phyloP scores from a whole-genome alignment of 1,140 invertebrate species.

The Atopsyche davidsoni region DNA sequence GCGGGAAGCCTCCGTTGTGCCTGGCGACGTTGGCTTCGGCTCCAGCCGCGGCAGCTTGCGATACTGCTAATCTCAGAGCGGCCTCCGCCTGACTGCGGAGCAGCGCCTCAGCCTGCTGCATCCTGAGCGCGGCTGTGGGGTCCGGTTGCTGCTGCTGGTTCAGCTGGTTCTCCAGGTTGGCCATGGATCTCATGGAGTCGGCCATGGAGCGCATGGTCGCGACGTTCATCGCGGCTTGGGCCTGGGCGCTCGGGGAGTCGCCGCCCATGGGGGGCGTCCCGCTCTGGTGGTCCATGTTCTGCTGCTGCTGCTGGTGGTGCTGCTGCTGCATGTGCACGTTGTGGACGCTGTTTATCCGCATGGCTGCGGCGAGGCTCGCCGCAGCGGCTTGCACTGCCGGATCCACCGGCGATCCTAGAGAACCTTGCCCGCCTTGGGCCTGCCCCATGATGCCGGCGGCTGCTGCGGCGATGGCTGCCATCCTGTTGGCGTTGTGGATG shows the following conservation, averaged over 20 bases:
- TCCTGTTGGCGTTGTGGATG: slow-evolving; percentile 63
- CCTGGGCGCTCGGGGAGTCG: slow-evolving; percentile 36
- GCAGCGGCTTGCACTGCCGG: slow-evolving; percentile 63
- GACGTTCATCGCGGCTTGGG: slow-evolving; percentile 39
- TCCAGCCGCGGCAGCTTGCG: slow-evolving; percentile 47
- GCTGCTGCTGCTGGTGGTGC: slow-evolving; percentile 51
- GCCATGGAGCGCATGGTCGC: slow-evolving; percentile 34
- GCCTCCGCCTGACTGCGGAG: slow-evolving; percentile 77
- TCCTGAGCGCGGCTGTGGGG: slow-evolving; percentile 63
- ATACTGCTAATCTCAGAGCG: slow-evolving; percentile 70
- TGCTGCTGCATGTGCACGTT: slow-evolving; percentile 44
- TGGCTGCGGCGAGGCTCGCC: slow-evolving; percentile 71
- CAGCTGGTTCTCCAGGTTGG: slow-evolving; percentile 34
- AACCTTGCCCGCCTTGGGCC: slow-evolving; percentile 45
- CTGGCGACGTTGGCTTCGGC: slow-evolving; percentile 34
- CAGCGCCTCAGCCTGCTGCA: slow-evolving; percentile 73
- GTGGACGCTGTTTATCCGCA: slow-evolving; percentile 55
- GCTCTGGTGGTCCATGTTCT: slow-evolving; percentile 37
- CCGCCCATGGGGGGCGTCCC: slow-evolving; percentile 39
- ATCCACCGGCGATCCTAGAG: slow-evolving; percentile 36
- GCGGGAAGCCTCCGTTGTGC: slow-evolving; percentile 48
- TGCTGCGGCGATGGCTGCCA: slow-evolving; percentile 67
- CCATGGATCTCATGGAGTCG: slow-evolving; percentile 34
- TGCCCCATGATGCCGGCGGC: slow-evolving; percentile 62
- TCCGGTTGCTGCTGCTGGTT: slow-evolving; percentile 48